phyloP scores from a whole-genome alignment of 2,888 invertebrate species.

The Adelognathus sp. region DNA sequence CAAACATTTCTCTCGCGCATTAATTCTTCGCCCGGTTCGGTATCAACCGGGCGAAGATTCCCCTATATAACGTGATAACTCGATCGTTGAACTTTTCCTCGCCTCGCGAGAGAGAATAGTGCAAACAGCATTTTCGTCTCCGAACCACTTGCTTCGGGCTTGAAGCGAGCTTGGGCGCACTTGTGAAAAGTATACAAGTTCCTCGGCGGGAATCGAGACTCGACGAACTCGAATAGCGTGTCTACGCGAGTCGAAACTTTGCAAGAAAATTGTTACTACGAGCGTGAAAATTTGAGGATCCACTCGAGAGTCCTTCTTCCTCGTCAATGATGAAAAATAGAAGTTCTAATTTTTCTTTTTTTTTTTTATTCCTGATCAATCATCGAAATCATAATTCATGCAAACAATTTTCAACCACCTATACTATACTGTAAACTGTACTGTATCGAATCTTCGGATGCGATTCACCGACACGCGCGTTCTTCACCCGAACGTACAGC shows the following conservation, averaged over 20 bases:
- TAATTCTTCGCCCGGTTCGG: not conserved
- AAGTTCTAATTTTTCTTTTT: not conserved
- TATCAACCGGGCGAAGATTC: not conserved
- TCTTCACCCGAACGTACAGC: slow-evolving; percentile 5
- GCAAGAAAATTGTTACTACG: slow-evolving; percentile 24
- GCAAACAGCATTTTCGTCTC: slow-evolving; percentile 1
- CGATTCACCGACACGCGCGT: not conserved
- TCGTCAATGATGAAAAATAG: not conserved
- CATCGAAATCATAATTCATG: slow-evolving; percentile 15
- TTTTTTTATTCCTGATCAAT: not conserved
- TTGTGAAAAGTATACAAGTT: not conserved
- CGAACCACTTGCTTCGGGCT: slow-evolving; percentile 4
- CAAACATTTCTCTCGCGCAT: slow-evolving; percentile 1
- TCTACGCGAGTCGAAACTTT: slow-evolving; percentile 39
- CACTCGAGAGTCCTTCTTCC: not conserved
- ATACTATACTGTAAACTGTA: not conserved
- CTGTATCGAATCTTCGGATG: not conserved
- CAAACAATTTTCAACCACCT: slow-evolving; percentile 28
- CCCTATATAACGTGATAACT: not conserved
- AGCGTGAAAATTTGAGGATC: not conserved
- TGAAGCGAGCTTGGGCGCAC: not conserved
- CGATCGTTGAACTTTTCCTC: not conserved
- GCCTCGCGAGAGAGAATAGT: not conserved
- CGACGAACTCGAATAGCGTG: not conserved
- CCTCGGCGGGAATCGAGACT: not conserved